phyloP scores from a whole-genome alignment of 2,113 vertebrate genomes.

The Choloepus hoffmanni region DNA sequence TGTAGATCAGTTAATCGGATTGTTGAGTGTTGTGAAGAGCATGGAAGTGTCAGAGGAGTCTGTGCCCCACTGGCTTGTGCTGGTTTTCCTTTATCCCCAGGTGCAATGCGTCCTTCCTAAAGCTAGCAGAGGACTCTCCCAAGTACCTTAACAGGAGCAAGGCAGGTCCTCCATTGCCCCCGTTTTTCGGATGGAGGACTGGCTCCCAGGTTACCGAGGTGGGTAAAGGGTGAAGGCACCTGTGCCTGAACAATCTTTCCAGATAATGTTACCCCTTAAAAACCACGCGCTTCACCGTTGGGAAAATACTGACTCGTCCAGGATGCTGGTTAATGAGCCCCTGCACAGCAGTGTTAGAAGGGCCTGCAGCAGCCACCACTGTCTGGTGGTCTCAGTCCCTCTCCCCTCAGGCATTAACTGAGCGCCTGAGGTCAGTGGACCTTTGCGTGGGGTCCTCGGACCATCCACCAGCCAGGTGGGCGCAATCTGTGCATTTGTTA shows the following conservation, averaged over 20 bases:
- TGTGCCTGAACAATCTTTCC: background rate
- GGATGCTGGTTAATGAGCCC: background rate
- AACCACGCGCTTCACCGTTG: fast-evolving
- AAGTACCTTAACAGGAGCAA: background rate
- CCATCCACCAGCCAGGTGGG: background rate
- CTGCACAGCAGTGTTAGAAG: background rate
- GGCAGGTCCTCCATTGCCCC: background rate
- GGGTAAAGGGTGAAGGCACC: background rate
- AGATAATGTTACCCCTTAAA: background rate
- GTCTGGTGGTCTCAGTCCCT: background rate
- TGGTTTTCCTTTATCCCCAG: background rate
- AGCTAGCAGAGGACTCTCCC: background rate
- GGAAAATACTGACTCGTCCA: background rate
- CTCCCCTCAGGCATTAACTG: background rate
- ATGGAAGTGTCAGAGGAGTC: background rate
- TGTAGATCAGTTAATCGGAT: background rate
- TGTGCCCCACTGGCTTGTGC: background rate
- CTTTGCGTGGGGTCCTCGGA: background rate
- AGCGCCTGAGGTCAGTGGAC: background rate
- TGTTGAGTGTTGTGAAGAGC: background rate
- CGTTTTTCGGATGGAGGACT: background rate
- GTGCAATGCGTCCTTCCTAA: background rate
- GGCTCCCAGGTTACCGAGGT: background rate
- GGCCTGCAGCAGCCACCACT: too few relatives aligned
- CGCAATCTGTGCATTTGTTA: background rate